A percentile compares a stretch with the other conserved stretches of the same genome.
phyloP scores from a whole-genome alignment of 2,797 vertebrate genomes.

The Diplodus puntazzo region DNA sequence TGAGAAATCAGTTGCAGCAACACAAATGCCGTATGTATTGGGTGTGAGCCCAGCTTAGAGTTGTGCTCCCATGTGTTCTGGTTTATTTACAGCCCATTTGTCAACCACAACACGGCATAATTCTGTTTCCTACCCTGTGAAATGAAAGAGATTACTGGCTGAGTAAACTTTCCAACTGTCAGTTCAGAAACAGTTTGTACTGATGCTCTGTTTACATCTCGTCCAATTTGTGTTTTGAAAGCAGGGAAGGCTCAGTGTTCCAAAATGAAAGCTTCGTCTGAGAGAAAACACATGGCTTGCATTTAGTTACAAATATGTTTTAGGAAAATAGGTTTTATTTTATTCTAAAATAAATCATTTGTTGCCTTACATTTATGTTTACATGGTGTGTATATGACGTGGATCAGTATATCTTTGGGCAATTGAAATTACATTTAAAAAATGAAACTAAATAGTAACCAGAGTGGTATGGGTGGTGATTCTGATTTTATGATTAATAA shows the following conservation, averaged over 20 bases:
- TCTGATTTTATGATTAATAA: no score
- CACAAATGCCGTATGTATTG: constrained; percentile 17
- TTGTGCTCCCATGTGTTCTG: constrained; percentile 37
- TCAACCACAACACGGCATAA: constrained; percentile 31
- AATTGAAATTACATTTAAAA: no score
- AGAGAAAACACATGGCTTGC: not conserved
- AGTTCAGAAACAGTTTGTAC: not conserved
- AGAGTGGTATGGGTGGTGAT: no score
- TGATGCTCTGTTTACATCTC: not conserved
- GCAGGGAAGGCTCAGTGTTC: not conserved
- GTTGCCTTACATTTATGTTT: no score
- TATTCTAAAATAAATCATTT: not conserved
- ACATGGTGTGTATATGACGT: no score
- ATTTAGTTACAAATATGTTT: not conserved
- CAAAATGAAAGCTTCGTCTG: not conserved
- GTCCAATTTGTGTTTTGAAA: not conserved
- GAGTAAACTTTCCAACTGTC: constrained; percentile 19
- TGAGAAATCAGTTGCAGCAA: constrained; percentile 24
- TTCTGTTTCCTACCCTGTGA: constrained; percentile 11
- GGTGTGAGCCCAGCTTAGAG: constrained; percentile 34
- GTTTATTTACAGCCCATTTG: constrained; percentile 43
- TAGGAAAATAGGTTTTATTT: not conserved
- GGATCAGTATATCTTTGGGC: no score
- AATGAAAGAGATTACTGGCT: constrained; percentile 28
- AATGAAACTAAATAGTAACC: no score